These are phyloP conservation scores for Dynastes maya DNA, from an alignment of 2,888 invertebrate genomes.

Conservation along the genomic window DNA sequence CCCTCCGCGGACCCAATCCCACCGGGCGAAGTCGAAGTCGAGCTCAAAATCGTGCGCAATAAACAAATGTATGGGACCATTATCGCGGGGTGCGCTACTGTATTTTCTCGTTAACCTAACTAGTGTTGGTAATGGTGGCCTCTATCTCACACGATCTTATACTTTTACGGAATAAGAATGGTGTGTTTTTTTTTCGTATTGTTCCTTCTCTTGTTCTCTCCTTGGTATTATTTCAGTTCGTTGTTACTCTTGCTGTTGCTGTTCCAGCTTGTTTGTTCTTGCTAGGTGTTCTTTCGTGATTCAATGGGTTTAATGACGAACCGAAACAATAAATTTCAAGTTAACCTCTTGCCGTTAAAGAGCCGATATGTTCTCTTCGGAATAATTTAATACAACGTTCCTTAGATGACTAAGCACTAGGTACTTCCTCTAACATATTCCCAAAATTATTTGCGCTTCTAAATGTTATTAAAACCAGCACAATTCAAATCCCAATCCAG, in stretches of 20 bases:
- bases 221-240: neutral
- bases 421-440: no score
- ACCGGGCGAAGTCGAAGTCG: neutral
- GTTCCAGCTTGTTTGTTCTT: neutral
- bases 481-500: no score
- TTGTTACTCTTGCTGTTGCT: conserved; percentile 13
- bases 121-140: conserved; percentile 44
- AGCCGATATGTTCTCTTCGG: neutral
- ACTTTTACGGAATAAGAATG: conserved; percentile 48
- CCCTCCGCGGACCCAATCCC: neutral
- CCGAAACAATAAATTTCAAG: neutral
- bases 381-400: no score
- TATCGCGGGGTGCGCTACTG: conserved; percentile 45
- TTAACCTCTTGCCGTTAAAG: neutral
- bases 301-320: neutral
- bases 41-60: conserved; percentile 42
- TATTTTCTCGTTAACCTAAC: conserved; percentile 47
- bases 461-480: no score
- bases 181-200: conserved; percentile 2
- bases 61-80: conserved; percentile 40
- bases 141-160: conserved; percentile 50
- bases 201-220: neutral
- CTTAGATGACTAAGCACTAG: no score
- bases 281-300: conserved; percentile 38
- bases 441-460: no score